Conservation (phyloP, 2,113 vertebrate genomes). For the Geococcyx californianus region DNA sequence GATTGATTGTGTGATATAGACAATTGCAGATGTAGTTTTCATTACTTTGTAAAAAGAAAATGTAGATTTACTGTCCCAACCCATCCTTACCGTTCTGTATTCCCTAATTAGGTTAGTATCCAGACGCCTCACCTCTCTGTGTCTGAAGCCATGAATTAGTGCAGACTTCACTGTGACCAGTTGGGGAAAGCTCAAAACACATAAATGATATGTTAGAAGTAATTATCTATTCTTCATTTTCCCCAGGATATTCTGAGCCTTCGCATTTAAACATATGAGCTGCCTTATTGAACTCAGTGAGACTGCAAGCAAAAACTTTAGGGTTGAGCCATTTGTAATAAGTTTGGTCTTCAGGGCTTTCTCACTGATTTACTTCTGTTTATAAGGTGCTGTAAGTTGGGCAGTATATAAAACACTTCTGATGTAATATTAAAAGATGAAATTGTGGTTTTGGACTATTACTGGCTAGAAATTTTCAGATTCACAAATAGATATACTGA, state of each 20-base stretch:
- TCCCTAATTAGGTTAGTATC: background rate
- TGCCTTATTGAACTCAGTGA: background rate
- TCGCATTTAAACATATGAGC: background rate
- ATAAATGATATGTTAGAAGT: background rate
- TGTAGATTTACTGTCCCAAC: background rate
- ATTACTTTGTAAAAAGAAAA: background rate
- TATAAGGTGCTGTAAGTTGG: background rate
- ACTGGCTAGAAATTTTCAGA: background rate
- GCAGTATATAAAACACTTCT: background rate
- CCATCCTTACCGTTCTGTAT: background rate
- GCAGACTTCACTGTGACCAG: background rate
- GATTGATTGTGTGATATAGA: background rate
- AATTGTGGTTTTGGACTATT: background rate
- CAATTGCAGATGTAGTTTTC: background rate
- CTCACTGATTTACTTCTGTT: background rate
- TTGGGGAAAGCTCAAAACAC: background rate
- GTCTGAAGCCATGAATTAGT: background rate
- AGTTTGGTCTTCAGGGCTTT: background rate
- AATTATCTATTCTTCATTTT: background rate
- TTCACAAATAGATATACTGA: background rate
- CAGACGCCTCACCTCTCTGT: background rate
- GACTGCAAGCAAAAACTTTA: background rate
- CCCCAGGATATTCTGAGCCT: background rate
- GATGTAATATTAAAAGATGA: constrained; percentile 15
- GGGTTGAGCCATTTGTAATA: background rate